Evolutionary conservation across 2,113 vertebrate genomes (phyloP).

Genomic region (Agelaius tricolor): DNA sequence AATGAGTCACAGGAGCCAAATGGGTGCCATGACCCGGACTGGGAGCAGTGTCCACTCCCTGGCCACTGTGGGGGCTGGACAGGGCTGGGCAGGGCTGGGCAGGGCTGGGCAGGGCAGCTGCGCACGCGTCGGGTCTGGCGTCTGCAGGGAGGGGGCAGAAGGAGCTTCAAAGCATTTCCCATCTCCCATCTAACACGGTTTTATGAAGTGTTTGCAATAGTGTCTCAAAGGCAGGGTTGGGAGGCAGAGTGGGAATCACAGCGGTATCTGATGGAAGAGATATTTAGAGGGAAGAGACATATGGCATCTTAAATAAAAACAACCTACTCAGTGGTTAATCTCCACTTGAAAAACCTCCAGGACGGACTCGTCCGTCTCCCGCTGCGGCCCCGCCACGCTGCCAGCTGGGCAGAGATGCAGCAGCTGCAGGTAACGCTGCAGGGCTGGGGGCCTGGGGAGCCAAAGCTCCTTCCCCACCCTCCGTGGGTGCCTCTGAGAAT

Average conservation of each 20-base stretch:
- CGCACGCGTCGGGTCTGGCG: rapidly evolving
- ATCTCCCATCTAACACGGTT: background rate
- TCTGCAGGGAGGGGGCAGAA: background rate
- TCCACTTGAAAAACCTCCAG: conserved; percentile 54
- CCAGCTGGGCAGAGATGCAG: background rate
- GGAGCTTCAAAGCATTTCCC: background rate
- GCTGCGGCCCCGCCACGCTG: background rate
- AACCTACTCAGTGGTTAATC: conserved; percentile 50
- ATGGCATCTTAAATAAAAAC: conserved; percentile 62
- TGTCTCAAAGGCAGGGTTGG: conserved; percentile 35
- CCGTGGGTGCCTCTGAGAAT: background rate
- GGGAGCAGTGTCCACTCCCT: rapidly evolving
- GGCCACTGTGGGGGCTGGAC: rapidly evolving
- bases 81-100: background rate
- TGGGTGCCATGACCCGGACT: rapidly evolving
- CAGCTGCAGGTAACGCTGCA: rapidly evolving
- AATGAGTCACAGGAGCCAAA: background rate
- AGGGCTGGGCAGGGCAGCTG: background rate
- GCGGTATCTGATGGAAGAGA: conserved; percentile 47
- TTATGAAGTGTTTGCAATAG: background rate
- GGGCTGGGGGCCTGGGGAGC: background rate
- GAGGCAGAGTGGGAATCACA: conserved; percentile 32
- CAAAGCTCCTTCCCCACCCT: background rate
- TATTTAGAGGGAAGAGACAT: conserved; percentile 65
- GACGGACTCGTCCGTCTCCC: background rate